Evolutionary conservation across 2,888 invertebrate genomes (phyloP), one percentile per base, ranked within the genome.

Genomic region (Hermaeophaga mercurialis): DNA sequence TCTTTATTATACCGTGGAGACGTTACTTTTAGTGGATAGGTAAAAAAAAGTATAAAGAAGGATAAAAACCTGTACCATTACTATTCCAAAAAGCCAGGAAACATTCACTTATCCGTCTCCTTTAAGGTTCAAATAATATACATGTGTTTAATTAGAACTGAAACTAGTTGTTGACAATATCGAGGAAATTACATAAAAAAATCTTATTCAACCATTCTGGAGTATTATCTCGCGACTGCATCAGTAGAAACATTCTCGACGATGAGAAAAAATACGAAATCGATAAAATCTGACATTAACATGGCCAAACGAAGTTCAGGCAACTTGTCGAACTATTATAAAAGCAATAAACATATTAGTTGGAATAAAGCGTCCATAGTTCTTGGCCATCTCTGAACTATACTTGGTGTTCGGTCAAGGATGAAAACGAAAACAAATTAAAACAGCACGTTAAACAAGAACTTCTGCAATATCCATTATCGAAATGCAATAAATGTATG

Each of bases 281-380:
- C 49, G 59, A 62, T 53, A 54, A 50, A 56, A 61, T 61, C 61
- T 56, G 34, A 54, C 48, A 39, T 52, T 54, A 48, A 54, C 54
- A 54, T 52, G 56, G 58, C 46, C 52, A 57, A 55, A 49, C 48
- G 55, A 45, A 58, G 47, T 56, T 31, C 49, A 38, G 47, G 22
- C 36, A 28, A 58, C 48, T 55, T 53, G 52, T 54, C 36, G 36
- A 57, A 48, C 49, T 52, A 39, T 54, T 54, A 50, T 50, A 54
- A 54, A 41, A 50, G 43, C 26, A 33, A 54, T 49, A 47, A 48
- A 54, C 54, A 31, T 52, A 52, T 52, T 43, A 33, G 52, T 43
- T 50, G 33, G 31, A 22, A 9, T 11, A 50, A 41, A 47, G 17
- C 44, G 11, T 33, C 19, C n/a, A 33, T 41, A 22, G 9, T 44